Percentiles rank a stretch among this genome's conserved stretches.
Evolutionary conservation across 30 jellyfish, hydroid and myxozoan genomes (phyloP).

Genomic region (Turritopsis rubra): DNA sequence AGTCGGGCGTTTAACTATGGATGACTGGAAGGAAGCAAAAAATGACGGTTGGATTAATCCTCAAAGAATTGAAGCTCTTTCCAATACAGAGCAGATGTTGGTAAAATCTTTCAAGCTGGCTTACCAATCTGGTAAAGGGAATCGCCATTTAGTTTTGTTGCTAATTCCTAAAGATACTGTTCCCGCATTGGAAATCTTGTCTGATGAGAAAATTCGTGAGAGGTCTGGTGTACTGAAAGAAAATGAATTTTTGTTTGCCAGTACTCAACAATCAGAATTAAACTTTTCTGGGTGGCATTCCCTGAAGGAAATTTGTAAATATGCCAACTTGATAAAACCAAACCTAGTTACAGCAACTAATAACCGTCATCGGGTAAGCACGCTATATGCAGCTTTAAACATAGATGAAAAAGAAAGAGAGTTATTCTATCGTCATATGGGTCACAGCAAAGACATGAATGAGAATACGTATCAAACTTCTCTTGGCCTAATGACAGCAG

Average conservation of each 20-base stretch:
- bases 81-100: not conserved
- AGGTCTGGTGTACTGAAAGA: slow-evolving; percentile 4
- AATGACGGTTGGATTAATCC: slow-evolving; percentile 9
- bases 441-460: not conserved
- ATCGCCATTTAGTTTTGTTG: not conserved
- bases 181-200: not conserved
- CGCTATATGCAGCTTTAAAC: not conserved
- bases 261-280: slow-evolving; percentile 11
- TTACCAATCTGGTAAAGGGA: slow-evolving; percentile 6
- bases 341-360: not conserved
- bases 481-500: not conserved
- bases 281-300: slow-evolving; percentile 15
- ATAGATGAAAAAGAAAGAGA: slow-evolving; percentile 7
- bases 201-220: not conserved
- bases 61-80: not conserved
- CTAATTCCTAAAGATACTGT: slow-evolving; percentile 2
- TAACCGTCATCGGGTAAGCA: slow-evolving; percentile 13
- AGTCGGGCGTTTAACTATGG: slow-evolving; percentile 1
- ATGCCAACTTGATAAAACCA: not conserved
- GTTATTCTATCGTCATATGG: not conserved
- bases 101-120: not conserved
- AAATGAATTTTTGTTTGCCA: slow-evolving; percentile 1
- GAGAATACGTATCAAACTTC: slow-evolving; percentile 5
- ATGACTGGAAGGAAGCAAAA: slow-evolving; percentile 5
- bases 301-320: slow-evolving; percentile 2